A percentile compares a stretch with the other conserved stretches of the same genome.
phyloP scores from a whole-genome alignment of 2,113 vertebrate species.

The Varanus salvator region DNA sequence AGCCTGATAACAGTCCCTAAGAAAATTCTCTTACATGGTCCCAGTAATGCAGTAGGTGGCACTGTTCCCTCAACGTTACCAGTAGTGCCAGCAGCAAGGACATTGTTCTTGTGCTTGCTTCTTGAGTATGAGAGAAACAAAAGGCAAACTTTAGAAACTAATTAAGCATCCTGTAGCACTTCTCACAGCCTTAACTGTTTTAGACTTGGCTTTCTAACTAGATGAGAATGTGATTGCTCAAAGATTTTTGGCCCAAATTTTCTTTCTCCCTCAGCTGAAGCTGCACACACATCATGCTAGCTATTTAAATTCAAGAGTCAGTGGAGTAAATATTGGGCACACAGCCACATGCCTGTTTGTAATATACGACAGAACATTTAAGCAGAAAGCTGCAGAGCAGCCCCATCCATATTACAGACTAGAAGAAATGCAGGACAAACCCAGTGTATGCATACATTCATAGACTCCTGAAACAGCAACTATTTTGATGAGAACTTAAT shows the following conservation, averaged over 20 bases:
- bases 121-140: background rate
- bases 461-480: background rate
- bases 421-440: background rate
- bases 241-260: constrained; percentile 12
- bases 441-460: background rate
- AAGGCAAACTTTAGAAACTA: constrained; percentile 17
- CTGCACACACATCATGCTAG: accelerated
- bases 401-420: background rate
- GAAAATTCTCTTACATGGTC: constrained; percentile 2
- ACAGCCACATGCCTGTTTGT: background rate
- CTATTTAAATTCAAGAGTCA: background rate
- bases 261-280: background rate
- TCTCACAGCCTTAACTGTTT: constrained; percentile 27
- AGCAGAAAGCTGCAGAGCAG: background rate
- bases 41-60: constrained; percentile 37
- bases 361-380: background rate
- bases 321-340: background rate
- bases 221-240: background rate
- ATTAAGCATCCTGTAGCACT: constrained; percentile 2
- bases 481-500: background rate
- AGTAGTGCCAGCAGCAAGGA: background rate
- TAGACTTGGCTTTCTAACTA: constrained; percentile 24
- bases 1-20: background rate
- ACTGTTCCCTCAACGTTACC: background rate
- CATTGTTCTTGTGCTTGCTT: background rate